A percentile compares a stretch with the other conserved stretches of the same genome.
Evolutionary conservation across 2,888 invertebrate genomes (phyloP).

Genomic region (Lingula anatina): DNA sequence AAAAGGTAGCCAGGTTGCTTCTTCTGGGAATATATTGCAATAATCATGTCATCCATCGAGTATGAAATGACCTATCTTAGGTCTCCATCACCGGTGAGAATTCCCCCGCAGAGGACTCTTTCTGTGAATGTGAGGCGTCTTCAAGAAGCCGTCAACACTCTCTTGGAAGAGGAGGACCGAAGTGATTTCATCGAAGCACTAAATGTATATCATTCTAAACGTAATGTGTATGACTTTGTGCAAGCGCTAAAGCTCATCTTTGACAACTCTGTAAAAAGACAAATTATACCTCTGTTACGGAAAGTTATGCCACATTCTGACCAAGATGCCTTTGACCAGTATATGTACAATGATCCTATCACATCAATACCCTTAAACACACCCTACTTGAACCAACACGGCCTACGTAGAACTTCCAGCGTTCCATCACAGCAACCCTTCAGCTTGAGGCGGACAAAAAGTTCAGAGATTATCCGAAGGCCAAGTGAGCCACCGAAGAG

Average conservation of each 20-base stretch:
- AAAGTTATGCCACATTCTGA: constrained; percentile 31
- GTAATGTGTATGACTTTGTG: constrained; percentile 33
- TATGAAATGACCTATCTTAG: no score
- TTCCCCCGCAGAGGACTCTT: constrained; percentile 14
- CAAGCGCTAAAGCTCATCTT: constrained; percentile 27
- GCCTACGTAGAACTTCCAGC: background rate
- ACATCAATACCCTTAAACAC: constrained; percentile 5
- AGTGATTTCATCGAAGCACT: constrained; percentile 30
- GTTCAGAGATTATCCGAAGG: no score
- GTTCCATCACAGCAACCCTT: background rate
- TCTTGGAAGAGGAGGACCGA: constrained; percentile 31
- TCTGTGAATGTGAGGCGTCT: constrained; percentile 28
- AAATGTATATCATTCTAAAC: constrained; percentile 27
- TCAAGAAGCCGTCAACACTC: constrained; percentile 32
- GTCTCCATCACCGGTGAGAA: no score
- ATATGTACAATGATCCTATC: constrained; percentile 12
- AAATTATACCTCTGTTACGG: constrained; percentile 27
- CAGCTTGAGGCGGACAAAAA: background rate
- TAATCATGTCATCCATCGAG: no score
- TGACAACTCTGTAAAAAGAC: constrained; percentile 37
- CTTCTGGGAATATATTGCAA: no score
- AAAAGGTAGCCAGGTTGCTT: no score
- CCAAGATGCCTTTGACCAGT: constrained; percentile 27
- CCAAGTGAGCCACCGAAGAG: background rate
- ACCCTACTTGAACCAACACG: background rate